Evolutionary conservation across 2,888 invertebrate species (phyloP).

Genomic region (Cantharis lateralis): DNA sequence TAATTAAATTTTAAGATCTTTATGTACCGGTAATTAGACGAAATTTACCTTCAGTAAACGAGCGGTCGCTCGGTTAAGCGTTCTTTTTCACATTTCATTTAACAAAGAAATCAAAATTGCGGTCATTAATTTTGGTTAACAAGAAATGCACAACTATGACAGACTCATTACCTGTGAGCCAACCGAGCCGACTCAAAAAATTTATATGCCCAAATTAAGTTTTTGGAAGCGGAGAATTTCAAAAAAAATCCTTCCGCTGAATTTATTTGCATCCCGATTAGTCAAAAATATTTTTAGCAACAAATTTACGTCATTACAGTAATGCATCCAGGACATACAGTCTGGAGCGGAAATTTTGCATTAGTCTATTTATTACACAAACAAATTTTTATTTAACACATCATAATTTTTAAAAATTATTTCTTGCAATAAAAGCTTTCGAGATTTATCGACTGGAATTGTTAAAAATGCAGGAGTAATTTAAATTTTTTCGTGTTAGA

Average conservation of each 20-base stretch:
- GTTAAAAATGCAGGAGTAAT: not conserved
- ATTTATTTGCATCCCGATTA: not conserved
- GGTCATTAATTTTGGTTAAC: not conserved
- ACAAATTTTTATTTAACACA: slow-evolving; percentile 1
- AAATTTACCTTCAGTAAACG: not conserved
- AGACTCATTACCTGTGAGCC: not conserved
- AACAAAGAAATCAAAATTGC: not conserved
- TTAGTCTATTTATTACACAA: slow-evolving; percentile 9
- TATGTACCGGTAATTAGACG: not conserved
- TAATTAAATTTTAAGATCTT: not conserved
- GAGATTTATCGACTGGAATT: not conserved
- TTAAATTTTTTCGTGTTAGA: not conserved
- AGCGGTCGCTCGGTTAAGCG: not conserved
- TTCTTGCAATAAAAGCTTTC: not conserved
- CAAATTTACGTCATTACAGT: slow-evolving; percentile 13
- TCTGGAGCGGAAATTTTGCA: slow-evolving; percentile 13
- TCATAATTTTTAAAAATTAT: not conserved
- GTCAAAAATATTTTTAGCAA: slow-evolving; percentile 1
- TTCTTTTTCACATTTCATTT: not conserved
- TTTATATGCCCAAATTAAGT: not conserved
- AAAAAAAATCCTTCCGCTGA: too few relatives aligned
- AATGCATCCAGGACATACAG: slow-evolving; percentile 3
- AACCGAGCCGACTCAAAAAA: not conserved
- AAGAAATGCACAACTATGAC: not conserved
- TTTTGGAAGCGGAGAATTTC: too few relatives aligned